Evolutionary conservation across 2,797 vertebrate genomes (phyloP).

Genomic region (Dryobates pubescens): DNA sequence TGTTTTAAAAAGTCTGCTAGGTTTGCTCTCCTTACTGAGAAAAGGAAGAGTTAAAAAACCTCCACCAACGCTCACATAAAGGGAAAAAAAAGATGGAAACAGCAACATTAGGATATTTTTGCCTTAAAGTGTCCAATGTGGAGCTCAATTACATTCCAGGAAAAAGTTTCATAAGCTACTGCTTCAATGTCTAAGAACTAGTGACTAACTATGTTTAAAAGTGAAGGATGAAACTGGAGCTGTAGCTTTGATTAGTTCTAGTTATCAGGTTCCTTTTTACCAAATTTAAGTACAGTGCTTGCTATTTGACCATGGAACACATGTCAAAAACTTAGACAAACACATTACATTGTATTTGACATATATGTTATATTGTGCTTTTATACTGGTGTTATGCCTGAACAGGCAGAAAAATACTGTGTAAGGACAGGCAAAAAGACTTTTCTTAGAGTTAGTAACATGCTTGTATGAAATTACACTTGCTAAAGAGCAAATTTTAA

Average conservation of each 20-base stretch:
- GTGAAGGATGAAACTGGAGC: not conserved
- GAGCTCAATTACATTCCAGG: not conserved
- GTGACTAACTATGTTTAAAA: not conserved
- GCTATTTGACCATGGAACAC: not conserved
- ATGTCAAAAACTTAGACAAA: not conserved
- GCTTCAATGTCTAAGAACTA: not conserved
- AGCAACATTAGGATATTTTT: not conserved
- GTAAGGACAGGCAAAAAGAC: not conserved
- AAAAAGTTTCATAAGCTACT: not conserved
- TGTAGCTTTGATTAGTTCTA: not conserved
- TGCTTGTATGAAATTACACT: not conserved
- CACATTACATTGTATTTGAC: too few relatives aligned
- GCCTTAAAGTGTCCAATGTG: not conserved
- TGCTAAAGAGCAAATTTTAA: not conserved
- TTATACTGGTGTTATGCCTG: not conserved
- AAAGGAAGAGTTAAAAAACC: not conserved
- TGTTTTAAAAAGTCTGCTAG: not conserved
- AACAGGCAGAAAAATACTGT: not conserved
- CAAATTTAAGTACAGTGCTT: not conserved
- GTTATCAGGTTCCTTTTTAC: not conserved
- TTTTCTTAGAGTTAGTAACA: not conserved
- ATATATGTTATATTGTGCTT: fast-evolving
- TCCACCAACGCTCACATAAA: not conserved
- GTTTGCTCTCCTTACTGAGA: not conserved
- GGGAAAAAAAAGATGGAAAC: not conserved